Evolutionary conservation across 53 echinoderm and acorn worm species (phyloP).

Genomic region (Hippasteria phrygiana): DNA sequence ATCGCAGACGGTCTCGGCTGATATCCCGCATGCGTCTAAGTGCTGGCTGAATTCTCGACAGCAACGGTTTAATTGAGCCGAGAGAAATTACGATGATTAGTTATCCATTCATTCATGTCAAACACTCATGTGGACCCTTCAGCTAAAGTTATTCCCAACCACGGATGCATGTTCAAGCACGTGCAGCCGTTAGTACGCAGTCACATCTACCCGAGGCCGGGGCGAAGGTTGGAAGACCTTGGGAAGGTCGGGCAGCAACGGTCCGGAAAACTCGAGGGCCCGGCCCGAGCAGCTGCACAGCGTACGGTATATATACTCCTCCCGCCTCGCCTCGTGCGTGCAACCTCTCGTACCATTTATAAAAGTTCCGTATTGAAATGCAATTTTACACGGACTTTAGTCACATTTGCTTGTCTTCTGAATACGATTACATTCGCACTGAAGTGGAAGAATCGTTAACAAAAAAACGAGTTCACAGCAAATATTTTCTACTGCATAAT

Average conservation of each 20-base stretch:
- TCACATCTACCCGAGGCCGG: neutral
- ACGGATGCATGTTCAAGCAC: neutral
- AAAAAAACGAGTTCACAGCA: too few relatives aligned
- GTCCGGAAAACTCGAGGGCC: neutral
- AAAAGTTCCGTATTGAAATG: neutral
- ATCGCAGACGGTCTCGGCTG: too few relatives aligned
- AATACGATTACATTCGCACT: too few relatives aligned
- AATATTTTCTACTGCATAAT: too few relatives aligned
- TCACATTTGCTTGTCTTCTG: neutral
- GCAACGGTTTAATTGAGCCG: neutral
- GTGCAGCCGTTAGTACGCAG: slow-evolving; percentile 15
- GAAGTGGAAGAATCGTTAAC: neutral
- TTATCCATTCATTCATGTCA: neutral
- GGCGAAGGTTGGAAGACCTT: neutral
- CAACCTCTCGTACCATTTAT: neutral
- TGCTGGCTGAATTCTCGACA: too few relatives aligned
- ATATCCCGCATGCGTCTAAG: neutral
- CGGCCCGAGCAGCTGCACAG: neutral
- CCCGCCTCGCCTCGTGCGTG: neutral
- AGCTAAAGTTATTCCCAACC: neutral
- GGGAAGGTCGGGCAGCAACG: neutral
- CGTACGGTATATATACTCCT: neutral
- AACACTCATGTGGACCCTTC: neutral
- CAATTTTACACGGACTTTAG: neutral
- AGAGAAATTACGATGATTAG: neutral